Evolutionary conservation across 2,113 vertebrate species (phyloP), one percentile per base, ranked within the genome.

Genomic region (Maccullochella peelii): DNA sequence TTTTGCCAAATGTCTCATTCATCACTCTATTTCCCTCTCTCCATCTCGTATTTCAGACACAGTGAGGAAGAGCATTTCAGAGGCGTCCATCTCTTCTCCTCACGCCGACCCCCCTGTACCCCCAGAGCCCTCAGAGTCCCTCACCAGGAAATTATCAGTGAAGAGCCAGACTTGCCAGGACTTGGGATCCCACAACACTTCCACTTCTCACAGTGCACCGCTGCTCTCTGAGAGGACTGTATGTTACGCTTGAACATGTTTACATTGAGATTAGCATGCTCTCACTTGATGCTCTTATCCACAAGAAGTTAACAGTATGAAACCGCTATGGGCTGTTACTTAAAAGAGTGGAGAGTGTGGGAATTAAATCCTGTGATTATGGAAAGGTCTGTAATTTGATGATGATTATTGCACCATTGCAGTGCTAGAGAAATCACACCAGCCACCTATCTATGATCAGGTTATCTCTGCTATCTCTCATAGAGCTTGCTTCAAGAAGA

Each of bases 21-120:
- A 50, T 68, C 27, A 8, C 11, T 33, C 33, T 52, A 3, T 23
- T 47, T 33, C 15, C 62, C 38, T 27, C 16, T 59, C 14, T 42
- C 47, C 4, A 16, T 77, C 38, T 61, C 6, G 1, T 70, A 63
- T 66, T 25, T 0, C 81, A 96, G 97, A 96, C 38, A 5, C 94
- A 0, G 91, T 97, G 82, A 95, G 97, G 59, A 96, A 96, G 83
- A 97, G 97, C 9, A 92, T 97, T 47, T 98, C 97, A 0, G 97
- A 97, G 61, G 95, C 95, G 0, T 93, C 94, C 7, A 93, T 97
- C 77, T 91, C 79, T 42, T 95, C 95, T 44, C 90, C 89, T 55
- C 93, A 95, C 8, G 85, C 92, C 2, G 94, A 95, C 85, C 92
- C 94, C 68, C 91, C 93, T 12, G 86, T 91, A 21, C 82, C 89